Conservation (phyloP, 2,797 vertebrate genomes). For the Sebastes iracundus region DNA sequence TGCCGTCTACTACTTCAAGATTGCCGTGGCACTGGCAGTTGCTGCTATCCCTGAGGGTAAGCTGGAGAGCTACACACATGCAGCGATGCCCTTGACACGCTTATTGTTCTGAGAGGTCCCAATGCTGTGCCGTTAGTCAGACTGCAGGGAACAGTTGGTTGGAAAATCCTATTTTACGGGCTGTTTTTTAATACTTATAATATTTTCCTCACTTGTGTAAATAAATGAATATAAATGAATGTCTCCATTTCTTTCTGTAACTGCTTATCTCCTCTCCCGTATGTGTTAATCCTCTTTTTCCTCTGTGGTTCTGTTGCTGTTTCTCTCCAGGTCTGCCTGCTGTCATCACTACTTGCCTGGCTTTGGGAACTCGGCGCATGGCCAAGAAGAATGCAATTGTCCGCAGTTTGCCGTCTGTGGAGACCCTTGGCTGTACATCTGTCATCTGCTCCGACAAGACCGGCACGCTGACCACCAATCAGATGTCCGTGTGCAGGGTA, state of each 20-base stretch:
- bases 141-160: neutral
- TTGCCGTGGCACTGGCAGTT: constrained; percentile 95
- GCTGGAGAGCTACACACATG: neutral
- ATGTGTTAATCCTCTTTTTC: constrained; percentile 1
- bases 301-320: neutral
- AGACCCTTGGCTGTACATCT: constrained; percentile 97
- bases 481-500: constrained; percentile 99
- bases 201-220: neutral
- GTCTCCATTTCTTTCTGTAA: neutral
- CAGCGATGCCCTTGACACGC: neutral
- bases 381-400: constrained; percentile 99
- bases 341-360: constrained; percentile 98
- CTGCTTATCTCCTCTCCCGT: neutral
- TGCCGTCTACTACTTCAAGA: constrained; percentile 98
- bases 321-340: constrained; percentile 86
- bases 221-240: neutral
- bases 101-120: neutral
- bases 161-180: neutral
- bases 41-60: constrained; percentile 96
- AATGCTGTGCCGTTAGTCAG: neutral
- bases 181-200: neutral
- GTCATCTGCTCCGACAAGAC: constrained; percentile 99
- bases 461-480: constrained; percentile 96
- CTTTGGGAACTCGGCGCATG: constrained; percentile 97
- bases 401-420: constrained; percentile 95